Conservation (phyloP, 37 sponge, comb jelly and placozoan genomes). For the Ephydatia muelleri region DNA sequence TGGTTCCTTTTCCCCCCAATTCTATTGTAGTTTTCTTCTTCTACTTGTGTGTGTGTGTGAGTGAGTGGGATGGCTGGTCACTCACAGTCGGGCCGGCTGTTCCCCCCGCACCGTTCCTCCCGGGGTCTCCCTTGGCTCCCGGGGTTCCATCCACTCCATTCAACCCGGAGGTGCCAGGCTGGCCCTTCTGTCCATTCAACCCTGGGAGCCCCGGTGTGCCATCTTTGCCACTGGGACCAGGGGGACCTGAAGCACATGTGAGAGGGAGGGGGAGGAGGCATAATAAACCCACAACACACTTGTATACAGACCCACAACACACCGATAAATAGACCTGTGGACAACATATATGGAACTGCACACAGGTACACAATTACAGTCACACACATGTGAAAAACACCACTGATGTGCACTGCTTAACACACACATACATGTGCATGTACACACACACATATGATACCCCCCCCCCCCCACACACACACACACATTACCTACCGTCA, state of each 20-base stretch:
- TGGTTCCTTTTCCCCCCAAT: no score
- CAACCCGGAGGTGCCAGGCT: neutral
- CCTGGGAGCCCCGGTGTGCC: slow-evolving; percentile 52
- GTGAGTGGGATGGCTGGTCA: no score
- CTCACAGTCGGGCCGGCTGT: neutral
- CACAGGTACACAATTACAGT: neutral
- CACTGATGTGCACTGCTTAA: neutral
- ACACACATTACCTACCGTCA: slow-evolving; percentile 8
- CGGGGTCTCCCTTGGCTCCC: slow-evolving; percentile 24
- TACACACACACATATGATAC: slow-evolving; percentile 27
- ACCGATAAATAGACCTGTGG: no score
- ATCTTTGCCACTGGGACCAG: slow-evolving; percentile 48
- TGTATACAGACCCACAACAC: no score
- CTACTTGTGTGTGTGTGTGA: no score
- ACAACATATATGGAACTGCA: neutral
- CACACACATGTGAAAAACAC: neutral
- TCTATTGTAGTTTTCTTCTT: no score
- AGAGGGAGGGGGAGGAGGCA: no score
- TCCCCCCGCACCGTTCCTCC: neutral
- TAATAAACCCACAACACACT: no score
- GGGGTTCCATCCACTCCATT: slow-evolving; percentile 19
- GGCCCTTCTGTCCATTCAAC: slow-evolving; percentile 22
- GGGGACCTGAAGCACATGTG: slow-evolving; percentile 9
- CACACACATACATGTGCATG: neutral
- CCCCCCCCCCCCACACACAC: slow-evolving; percentile 6